Conservation (phyloP, 2,797 vertebrate species). For the Hirundo rustica region DNA sequence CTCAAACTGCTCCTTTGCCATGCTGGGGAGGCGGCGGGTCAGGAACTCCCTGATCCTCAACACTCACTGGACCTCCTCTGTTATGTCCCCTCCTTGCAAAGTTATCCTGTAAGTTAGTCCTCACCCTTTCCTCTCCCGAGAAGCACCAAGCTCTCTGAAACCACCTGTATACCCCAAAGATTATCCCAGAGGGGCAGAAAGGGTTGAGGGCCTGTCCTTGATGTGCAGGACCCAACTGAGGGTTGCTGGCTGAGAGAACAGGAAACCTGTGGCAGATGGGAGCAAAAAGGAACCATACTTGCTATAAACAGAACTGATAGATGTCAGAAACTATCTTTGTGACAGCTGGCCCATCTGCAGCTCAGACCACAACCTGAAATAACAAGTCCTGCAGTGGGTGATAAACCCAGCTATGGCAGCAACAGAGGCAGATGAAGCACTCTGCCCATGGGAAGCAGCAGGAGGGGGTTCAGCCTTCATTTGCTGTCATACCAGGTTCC, state of each 20-base stretch:
- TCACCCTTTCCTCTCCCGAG: fast-evolving
- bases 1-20: constrained; percentile 78
- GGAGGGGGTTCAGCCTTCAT: background rate
- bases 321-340: background rate
- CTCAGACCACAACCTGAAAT: background rate
- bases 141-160: background rate
- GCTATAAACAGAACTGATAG: background rate
- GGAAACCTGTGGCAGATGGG: background rate
- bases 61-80: background rate
- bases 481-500: background rate
- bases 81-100: background rate
- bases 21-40: constrained; percentile 80
- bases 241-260: background rate
- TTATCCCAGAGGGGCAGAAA: background rate
- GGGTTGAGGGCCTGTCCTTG: fast-evolving
- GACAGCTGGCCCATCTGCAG: background rate
- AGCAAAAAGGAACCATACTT: background rate
- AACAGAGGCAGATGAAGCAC: background rate
- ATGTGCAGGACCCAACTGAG: fast-evolving
- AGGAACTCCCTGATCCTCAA: constrained; percentile 78
- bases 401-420: background rate
- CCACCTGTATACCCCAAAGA: background rate
- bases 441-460: background rate
- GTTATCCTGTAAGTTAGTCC: background rate
- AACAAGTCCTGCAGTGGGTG: fast-evolving